These are phyloP conservation scores for Malurus alboscapulatus DNA, from an alignment of 2,113 vertebrate species.

Conservation along the genomic window DNA sequence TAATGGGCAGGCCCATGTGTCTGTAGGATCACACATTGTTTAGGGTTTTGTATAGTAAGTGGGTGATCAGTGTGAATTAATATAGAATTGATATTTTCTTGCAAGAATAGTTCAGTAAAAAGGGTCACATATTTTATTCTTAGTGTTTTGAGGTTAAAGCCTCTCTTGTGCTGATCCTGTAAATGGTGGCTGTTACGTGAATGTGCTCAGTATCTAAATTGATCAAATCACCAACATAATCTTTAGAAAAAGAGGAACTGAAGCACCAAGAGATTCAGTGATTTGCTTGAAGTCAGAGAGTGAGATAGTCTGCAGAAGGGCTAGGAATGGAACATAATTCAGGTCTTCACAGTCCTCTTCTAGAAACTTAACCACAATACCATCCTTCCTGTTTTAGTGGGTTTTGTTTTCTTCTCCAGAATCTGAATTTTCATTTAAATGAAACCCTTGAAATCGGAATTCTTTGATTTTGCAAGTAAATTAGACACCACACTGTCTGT, in stretches of 20 bases:
- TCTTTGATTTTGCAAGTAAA: constrained; percentile 65
- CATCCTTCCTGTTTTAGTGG: constrained; percentile 66
- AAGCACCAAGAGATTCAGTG: not conserved
- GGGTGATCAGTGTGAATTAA: not conserved
- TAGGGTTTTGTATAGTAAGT: not conserved
- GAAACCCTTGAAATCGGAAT: constrained; percentile 58
- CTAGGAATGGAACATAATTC: constrained; percentile 8
- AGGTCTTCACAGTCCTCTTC: constrained; percentile 1
- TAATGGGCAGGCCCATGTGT: not conserved
- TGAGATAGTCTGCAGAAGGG: not conserved
- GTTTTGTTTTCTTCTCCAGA: constrained; percentile 69
- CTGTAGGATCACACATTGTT: not conserved
- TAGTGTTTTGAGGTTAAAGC: not conserved
- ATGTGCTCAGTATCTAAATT: not conserved
- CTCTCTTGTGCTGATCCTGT: not conserved
- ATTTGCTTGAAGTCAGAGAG: constrained; percentile 10
- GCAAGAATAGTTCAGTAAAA: not conserved
- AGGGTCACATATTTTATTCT: not conserved
- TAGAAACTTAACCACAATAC: constrained; percentile 53
- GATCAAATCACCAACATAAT: not conserved
- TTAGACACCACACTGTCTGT: constrained; percentile 18
- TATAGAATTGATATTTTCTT: not conserved
- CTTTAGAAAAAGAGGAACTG: constrained; percentile 9
- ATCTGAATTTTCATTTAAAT: constrained; percentile 66
- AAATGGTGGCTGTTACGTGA: not conserved